These are phyloP conservation scores for Pogonophryne albipinna DNA, from an alignment of 2,797 vertebrate genomes.

Conservation along the genomic window DNA sequence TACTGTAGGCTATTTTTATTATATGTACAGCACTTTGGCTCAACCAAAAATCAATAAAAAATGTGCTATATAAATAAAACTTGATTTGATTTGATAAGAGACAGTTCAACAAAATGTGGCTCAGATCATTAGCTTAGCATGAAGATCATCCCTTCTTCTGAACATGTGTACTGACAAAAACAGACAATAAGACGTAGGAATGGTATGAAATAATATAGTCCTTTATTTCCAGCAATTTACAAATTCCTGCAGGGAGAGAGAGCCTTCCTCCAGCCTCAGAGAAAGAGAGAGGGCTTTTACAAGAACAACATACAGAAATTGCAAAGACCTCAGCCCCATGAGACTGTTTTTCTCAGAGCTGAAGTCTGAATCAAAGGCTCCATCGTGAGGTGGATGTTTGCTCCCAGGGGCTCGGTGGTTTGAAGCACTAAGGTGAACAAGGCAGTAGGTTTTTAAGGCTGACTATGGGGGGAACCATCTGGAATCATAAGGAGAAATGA, in stretches of 20 bases:
- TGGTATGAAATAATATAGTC: slow-evolving; percentile 85
- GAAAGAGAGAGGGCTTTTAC: slow-evolving; percentile 60
- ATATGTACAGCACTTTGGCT: too few relatives aligned
- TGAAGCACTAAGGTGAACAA: slow-evolving; percentile 68
- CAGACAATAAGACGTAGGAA: slow-evolving; percentile 32
- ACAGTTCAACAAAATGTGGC: neutral
- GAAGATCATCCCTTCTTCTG: neutral
- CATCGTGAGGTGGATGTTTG: slow-evolving; percentile 5
- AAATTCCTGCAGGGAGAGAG: slow-evolving; percentile 79
- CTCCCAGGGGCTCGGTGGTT: slow-evolving; percentile 36
- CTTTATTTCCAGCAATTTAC: slow-evolving; percentile 88
- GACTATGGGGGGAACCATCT: slow-evolving; percentile 17
- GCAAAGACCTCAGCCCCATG: slow-evolving; percentile 51
- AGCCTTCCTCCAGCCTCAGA: slow-evolving; percentile 66
- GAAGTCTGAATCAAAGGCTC: slow-evolving; percentile 26
- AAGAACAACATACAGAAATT: slow-evolving; percentile 47
- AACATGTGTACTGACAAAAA: slow-evolving; percentile 17
- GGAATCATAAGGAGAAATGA: slow-evolving; percentile 30
- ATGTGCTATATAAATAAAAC: too few relatives aligned
- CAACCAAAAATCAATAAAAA: too few relatives aligned
- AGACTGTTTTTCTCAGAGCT: slow-evolving; percentile 35
- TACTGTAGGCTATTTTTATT: too few relatives aligned
- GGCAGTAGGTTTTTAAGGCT: slow-evolving; percentile 54
- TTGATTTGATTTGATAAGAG: too few relatives aligned
- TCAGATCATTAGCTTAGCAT: neutral